Evolutionary conservation across 1,140 invertebrate species (phyloP).

Genomic region (Heliothis subflexa): DNA sequence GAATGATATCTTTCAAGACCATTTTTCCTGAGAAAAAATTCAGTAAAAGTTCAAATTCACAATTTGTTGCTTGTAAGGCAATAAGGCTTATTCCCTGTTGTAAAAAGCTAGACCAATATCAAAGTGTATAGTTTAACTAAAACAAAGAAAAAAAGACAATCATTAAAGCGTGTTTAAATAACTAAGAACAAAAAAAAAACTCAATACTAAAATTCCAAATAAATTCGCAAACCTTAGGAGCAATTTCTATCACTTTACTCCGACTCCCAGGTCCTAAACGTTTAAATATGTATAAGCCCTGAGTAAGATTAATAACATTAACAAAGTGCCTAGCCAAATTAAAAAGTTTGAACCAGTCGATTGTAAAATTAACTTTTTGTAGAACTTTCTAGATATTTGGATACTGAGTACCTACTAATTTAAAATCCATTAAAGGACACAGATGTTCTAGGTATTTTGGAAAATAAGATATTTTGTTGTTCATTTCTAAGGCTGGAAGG

Average conservation of each 20-base stretch:
- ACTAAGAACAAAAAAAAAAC: neutral
- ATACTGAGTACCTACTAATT: neutral
- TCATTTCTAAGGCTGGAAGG: no score
- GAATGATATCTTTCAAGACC: no score
- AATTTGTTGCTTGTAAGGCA: no score
- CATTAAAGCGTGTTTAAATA: no score
- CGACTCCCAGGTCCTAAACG: neutral
- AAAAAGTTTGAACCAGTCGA: neutral
- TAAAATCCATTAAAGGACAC: constrained; percentile 13
- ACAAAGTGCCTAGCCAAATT: constrained; percentile 1
- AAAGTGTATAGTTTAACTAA: no score
- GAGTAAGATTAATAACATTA: constrained; percentile 11
- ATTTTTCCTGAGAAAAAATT: no score
- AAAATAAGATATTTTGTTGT: neutral
- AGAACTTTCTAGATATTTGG: neutral
- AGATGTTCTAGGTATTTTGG: neutral
- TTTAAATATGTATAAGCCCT: neutral
- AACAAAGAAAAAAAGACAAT: no score
- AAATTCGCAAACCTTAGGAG: neutral
- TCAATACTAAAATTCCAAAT: no score
- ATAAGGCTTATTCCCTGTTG: no score
- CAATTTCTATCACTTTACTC: neutral
- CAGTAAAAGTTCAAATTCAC: no score
- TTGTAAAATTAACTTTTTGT: constrained; percentile 25
- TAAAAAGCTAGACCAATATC: no score